A percentile compares a stretch with the other conserved stretches of the same genome.
These are phyloP conservation scores for Acleris literana DNA, from an alignment of 2,888 invertebrate genomes.

Conservation along the genomic window DNA sequence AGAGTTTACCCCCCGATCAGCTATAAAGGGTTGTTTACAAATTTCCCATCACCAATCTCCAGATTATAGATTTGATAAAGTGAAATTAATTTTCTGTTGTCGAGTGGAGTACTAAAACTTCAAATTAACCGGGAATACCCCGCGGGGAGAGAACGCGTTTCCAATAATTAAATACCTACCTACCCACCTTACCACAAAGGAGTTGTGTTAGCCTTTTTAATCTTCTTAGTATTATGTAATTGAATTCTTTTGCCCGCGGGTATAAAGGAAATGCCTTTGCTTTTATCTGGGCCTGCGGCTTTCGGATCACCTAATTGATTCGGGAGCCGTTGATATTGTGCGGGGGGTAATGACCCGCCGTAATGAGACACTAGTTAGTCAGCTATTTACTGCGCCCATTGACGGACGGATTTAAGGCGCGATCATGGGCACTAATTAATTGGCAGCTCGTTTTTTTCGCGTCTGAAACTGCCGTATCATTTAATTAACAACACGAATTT, in stretches of 20 bases:
- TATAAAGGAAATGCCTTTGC: slow-evolving; percentile 73
- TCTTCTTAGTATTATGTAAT: slow-evolving; percentile 77
- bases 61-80: slow-evolving; percentile 47
- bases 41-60: slow-evolving; percentile 35
- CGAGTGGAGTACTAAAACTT: slow-evolving; percentile 50
- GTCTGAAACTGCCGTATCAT: slow-evolving; percentile 9
- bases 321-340: slow-evolving; percentile 54
- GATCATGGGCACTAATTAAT: slow-evolving; percentile 27
- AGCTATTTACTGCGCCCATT: slow-evolving; percentile 31
- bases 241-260: slow-evolving; percentile 77
- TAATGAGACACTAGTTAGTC: slow-evolving; percentile 36
- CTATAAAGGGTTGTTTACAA: slow-evolving; percentile 4
- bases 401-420: slow-evolving; percentile 31
- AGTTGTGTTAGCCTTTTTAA: slow-evolving; percentile 76
- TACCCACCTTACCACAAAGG: slow-evolving; percentile 68
- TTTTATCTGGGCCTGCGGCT: slow-evolving; percentile 70
- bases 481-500: slow-evolving; percentile 20
- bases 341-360: slow-evolving; percentile 25
- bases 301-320: slow-evolving; percentile 73
- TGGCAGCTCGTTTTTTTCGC: slow-evolving; percentile 26
- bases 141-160: slow-evolving; percentile 50
- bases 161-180: slow-evolving; percentile 73
- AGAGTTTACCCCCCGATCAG: neutral
- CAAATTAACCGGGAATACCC: slow-evolving; percentile 51
- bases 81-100: slow-evolving; percentile 50